Percentiles rank a stretch among this genome's conserved stretches.
Conservation (phyloP, 2,888 invertebrate genomes). For the Volucella inanis region DNA sequence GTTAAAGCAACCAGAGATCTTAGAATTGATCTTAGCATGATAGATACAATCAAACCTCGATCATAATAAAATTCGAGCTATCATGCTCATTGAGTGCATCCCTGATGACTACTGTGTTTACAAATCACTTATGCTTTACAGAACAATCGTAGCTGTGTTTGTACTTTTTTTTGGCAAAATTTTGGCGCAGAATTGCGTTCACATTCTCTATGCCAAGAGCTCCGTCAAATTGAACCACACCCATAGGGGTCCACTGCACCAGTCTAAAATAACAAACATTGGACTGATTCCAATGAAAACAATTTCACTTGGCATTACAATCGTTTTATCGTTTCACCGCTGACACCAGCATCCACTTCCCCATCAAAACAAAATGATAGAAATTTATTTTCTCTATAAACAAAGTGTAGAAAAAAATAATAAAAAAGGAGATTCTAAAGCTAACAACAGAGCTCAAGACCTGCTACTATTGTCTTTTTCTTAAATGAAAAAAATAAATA, state of each 20-base stretch:
- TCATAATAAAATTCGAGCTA: too few species aligned
- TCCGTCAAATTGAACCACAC: conserved; percentile 27
- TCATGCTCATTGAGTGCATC: too few species aligned
- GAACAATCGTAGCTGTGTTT: too few species aligned
- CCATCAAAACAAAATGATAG: conserved; percentile 45
- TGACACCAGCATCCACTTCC: neutral
- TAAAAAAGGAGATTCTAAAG: too few species aligned
- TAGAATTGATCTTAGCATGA: too few species aligned
- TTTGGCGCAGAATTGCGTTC: too few species aligned
- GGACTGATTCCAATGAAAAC: conserved; percentile 69
- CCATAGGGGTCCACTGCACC: conserved; percentile 49
- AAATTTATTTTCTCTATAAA: conserved; percentile 50
- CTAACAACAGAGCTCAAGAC: conserved; percentile 45
- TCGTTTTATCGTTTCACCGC: conserved; percentile 37
- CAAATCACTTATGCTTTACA: too few species aligned
- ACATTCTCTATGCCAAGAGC: too few species aligned
- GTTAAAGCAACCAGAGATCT: too few species aligned
- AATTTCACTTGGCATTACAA: conserved; percentile 68
- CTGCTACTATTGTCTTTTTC: conserved; percentile 59
- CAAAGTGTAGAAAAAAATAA: conserved; percentile 1
- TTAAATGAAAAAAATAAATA: conserved; percentile 53
- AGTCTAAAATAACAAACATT: conserved; percentile 59
- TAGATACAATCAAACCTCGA: too few species aligned
- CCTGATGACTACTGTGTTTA: too few species aligned
- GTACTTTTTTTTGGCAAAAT: too few species aligned